Evolutionary conservation across 2,888 invertebrate genomes (phyloP), one percentile per base, ranked within the genome.

Genomic region (Lobophora halterata): DNA sequence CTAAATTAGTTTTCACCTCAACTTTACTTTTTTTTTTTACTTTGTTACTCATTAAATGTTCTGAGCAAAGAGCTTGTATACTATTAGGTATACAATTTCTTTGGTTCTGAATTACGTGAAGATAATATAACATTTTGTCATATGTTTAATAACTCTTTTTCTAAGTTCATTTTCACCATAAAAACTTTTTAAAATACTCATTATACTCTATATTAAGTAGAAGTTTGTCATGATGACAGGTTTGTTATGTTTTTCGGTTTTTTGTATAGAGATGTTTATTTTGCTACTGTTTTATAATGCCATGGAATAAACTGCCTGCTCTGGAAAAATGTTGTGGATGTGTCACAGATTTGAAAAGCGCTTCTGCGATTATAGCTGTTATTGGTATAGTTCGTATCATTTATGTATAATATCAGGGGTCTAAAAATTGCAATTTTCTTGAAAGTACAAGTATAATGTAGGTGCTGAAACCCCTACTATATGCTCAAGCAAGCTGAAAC

Each of bases 341-440:
- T 55, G 58, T 81, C 3, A 61, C 51, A 0, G 73, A 78, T 40
- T 56, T 79, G 3, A 77, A 65, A 54, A 57, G 68, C 1, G 80
- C 71, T 1, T 55, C 66, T 0, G 67, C 68, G 4, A 73, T 81
- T n/a, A 80, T 79, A 31, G 71, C 73, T 12, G 68, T 77, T 1
- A 40, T 78, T n/a, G 73, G 65, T 42, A 68, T 79, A 46, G 79
- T 77, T 46, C 66, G 76, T 48, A 25, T 28, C 14, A 30, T n/a
- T 18, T 11, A 5, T 7, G 26, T 19, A n/a, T n/a, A n/a, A n/a
- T 7, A 14, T 6, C 8, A 13, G 8, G 1, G n/a, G n/a, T n/a
- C n/a, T n/a, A n/a, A n/a, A n/a, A n/a, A n/a, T n/a, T n/a, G n/a
- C n/a, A n/a, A n/a, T n/a, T n/a, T n/a, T n/a, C n/a, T n/a, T n/a